Evolutionary conservation across 2,113 vertebrate species (phyloP).

Genomic region (Corythaeola cristata): DNA sequence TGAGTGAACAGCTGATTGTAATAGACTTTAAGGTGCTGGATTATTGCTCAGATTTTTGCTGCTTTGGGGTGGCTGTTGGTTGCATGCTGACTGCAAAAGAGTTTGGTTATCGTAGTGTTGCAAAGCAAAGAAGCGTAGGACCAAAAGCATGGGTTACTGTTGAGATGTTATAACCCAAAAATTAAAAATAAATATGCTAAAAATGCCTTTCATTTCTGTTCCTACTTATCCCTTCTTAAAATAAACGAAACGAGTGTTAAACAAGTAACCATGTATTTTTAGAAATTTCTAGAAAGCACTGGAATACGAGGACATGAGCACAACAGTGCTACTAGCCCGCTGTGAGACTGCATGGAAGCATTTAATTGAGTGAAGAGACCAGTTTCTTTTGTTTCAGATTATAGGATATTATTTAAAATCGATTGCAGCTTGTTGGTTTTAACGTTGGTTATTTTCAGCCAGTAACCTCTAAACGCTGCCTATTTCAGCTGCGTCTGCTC

Average conservation of each 20-base stretch:
- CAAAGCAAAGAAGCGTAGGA: not conserved
- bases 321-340: not conserved
- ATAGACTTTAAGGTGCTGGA: constrained; percentile 17
- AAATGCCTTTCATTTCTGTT: not conserved
- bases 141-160: not conserved
- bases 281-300: not conserved
- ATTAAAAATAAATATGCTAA: not conserved
- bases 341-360: not conserved
- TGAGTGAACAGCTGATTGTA: not conserved
- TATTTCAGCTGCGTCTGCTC: not conserved
- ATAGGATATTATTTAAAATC: not conserved
- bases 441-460: not conserved
- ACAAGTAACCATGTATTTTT: not conserved
- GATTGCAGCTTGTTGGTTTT: not conserved
- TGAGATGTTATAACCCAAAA: not conserved
- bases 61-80: not conserved
- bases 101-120: not conserved
- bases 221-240: not conserved
- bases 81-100: not conserved
- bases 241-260: not conserved
- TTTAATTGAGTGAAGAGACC: not conserved
- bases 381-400: not conserved
- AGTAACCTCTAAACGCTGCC: not conserved
- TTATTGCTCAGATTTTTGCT: not conserved
- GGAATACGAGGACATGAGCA: not conserved